Conservation (phyloP, 1,140 invertebrate genomes). For the Lucilia sericata region DNA sequence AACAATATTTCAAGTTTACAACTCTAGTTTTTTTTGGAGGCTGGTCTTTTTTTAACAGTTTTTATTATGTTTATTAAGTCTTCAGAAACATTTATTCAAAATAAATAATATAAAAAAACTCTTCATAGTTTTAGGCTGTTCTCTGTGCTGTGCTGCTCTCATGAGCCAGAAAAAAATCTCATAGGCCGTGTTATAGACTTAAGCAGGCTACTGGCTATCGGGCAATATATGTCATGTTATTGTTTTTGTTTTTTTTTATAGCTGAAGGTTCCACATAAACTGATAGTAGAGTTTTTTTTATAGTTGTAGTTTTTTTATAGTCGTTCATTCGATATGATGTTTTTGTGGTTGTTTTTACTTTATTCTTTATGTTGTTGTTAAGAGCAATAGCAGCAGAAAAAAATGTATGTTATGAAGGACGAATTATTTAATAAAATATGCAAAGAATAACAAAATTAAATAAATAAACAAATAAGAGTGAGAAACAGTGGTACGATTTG, state of each 20-base stretch:
- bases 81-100: neutral
- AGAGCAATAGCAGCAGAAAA: neutral
- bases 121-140: no score
- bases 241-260: neutral
- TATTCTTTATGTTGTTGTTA: neutral
- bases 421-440: conserved; percentile 27
- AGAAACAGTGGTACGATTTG: neutral
- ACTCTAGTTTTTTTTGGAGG: neutral
- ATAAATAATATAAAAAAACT: neutral
- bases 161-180: neutral
- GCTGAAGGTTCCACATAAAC: neutral
- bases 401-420: neutral
- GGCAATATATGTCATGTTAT: neutral
- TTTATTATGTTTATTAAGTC: neutral
- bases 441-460: neutral
- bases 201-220: neutral
- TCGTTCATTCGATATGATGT: neutral
- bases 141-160: neutral
- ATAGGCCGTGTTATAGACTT: neutral
- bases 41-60: neutral
- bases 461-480: conserved; percentile 2
- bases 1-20: neutral
- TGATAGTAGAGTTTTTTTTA: neutral
- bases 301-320: neutral
- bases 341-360: neutral